Base-by-base conservation (phyloP, 1,140 invertebrate species). In the Plectus sambesii region DNA sequence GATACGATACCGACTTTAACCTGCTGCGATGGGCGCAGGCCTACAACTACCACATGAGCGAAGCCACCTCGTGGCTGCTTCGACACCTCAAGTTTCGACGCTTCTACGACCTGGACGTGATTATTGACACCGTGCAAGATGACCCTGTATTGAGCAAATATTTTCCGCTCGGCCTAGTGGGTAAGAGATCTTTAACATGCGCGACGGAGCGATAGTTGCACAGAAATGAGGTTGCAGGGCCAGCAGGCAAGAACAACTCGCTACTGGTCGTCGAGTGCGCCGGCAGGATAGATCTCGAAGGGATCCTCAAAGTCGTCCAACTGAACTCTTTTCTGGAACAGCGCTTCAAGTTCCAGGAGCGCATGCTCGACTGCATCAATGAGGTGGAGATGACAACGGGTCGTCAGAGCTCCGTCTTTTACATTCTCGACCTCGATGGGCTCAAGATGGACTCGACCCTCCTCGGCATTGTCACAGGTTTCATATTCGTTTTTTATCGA, bases 201-300 rank as follows among this genome's bases (percentile, higher is more conserved):
- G 9, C 17, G n/a, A 8, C 30, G 35, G 17, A 19, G 38, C 6
- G 37, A 46, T 22, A 22, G 38, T 17, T 40, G 29, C 8, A 5
- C 29, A 53, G 8, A 20, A 20, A 38, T 23, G 3, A 55, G 17
- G 15, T 42, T 50, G 19, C 19, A 56, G 55, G 55, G 12, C 49
- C 50, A 36, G 56, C 55, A 9, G 54, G 54, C 12, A 48, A 57
- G 12, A 42, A 56, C 2, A 56, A 56, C 30, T 52, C 49, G 15
- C 48, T 56, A 29, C 39, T 56, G 1, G 55, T 56, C 9, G 44
- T 56, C 33, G 55, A 56, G 47, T 56, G 55, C 36, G 55, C 55
- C 9, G 55, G 55, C 9, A 26, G 48, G 41, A 56, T 56, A 26
- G 55, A 56, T 35, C 37, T 56, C 17, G 45, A 49, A 46, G 55